A percentile compares a stretch with the other conserved stretches of the same genome.
These are phyloP conservation scores for Orthosia gracilis DNA, from an alignment of 2,888 invertebrate genomes.

Conservation along the genomic window DNA sequence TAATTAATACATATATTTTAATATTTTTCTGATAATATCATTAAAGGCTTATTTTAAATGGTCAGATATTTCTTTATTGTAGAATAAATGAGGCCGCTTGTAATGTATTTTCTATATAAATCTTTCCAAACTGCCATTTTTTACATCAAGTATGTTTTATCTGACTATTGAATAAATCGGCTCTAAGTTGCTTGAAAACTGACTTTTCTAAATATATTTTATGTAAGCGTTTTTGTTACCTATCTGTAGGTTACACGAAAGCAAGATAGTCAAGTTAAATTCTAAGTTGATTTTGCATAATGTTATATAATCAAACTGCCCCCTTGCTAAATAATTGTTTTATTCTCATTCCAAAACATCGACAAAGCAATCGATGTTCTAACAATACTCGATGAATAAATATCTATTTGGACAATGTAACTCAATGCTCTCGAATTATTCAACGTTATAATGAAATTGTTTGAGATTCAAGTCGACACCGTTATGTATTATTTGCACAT, in stretches of 20 bases:
- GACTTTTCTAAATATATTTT: background rate
- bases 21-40: no score
- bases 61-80: no score
- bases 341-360: slow-evolving; percentile 8
- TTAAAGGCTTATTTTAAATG: no score
- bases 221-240: background rate
- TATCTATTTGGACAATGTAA: slow-evolving; percentile 32
- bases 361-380: slow-evolving; percentile 39
- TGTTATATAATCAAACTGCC: background rate
- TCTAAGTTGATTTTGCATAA: background rate
- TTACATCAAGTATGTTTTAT: no score
- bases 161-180: no score
- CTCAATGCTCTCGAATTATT: slow-evolving; percentile 44
- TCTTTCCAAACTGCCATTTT: no score
- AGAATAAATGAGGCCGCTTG: no score
- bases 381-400: slow-evolving; percentile 16
- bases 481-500: slow-evolving; percentile 48
- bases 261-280: background rate
- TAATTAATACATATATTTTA: no score
- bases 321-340: background rate
- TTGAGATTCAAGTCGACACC: slow-evolving; percentile 41
- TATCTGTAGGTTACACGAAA: background rate
- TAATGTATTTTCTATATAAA: no score
- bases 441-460: slow-evolving; percentile 41
- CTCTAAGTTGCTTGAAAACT: no score